Evolutionary conservation across 2,888 invertebrate genomes (phyloP), one percentile per base, ranked within the genome.

Genomic region (Eupsilia transversa): DNA sequence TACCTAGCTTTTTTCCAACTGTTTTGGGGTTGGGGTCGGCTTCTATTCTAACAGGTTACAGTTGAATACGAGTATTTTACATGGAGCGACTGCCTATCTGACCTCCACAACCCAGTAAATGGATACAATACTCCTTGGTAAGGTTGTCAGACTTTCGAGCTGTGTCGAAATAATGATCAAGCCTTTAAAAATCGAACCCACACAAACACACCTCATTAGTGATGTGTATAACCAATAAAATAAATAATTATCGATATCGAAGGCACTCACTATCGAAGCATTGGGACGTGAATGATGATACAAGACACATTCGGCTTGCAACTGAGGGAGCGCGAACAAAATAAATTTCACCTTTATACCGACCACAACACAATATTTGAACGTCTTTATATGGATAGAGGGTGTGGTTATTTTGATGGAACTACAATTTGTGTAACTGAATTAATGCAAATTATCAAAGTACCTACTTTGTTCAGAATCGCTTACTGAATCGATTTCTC

Each of bases 341-440:
- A 89, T 90, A 87, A 87, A 89, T 88, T 92, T 89, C 90, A 90
- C 88, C 89, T 91, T 83, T 88, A 88, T 84, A 88, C 79, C 71
- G 77, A 82, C 86, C 86, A 88, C 86, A 89, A 92, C 92, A 92
- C 82, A 92, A 92, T 92, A 92, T 92, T 92, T 92, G 88, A 92
- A 91, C 86, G 88, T 86, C 85, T 84, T 73, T 82, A 80, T 72
- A 43, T 60, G 66, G n/a, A 43, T 89, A 92, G 73, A 89, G 91
- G 88, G 4, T 86, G 92, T 69, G 73, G 41, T 35, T 68, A 59
- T 64, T 68, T 65, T 56, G 6, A n/a, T 46, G 17, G n/a, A 46
- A 64, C 23, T n/a, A n/a, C n/a, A n/a, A n/a, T n/a, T n/a, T n/a
- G n/a, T n/a, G n/a, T n/a, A n/a, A n/a, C n/a, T n/a, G n/a, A n/a